Conservation (phyloP, 1,140 invertebrate genomes). For the Cecropterus lyciades region DNA sequence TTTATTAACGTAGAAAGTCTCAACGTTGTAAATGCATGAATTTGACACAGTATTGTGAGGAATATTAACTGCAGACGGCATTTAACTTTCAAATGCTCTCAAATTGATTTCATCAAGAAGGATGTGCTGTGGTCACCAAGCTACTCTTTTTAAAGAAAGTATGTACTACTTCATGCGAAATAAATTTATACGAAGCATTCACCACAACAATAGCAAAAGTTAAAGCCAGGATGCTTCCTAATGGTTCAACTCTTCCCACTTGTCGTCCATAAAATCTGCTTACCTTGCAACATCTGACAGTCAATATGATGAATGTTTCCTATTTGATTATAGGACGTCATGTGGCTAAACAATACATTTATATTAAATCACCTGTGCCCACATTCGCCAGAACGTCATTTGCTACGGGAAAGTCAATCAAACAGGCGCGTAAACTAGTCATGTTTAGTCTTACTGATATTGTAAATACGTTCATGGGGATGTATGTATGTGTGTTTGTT, state of each 20-base stretch:
- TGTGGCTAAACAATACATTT: conserved; percentile 39
- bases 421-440: no score
- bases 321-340: conserved; percentile 43
- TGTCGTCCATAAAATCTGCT: conserved; percentile 32
- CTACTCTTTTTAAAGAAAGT: conserved; percentile 56
- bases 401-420: no score
- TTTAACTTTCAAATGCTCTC: conserved; percentile 16
- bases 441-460: no score
- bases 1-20: not conserved
- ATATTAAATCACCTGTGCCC: conserved; percentile 8
- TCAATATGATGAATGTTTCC: conserved; percentile 41
- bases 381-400: no score
- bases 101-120: conserved; percentile 22
- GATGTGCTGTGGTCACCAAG: conserved; percentile 16
- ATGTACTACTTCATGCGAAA: conserved; percentile 60
- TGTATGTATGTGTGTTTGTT: no score
- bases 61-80: not conserved
- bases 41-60: conserved; percentile 3
- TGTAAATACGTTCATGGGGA: no score
- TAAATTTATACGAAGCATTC: conserved; percentile 49
- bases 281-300: conserved; percentile 30
- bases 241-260: conserved; percentile 38
- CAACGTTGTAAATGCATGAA: not conserved
- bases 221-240: conserved; percentile 43
- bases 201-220: conserved; percentile 53